Conservation (phyloP, 2,888 invertebrate genomes). For the Helobdella robusta region DNA sequence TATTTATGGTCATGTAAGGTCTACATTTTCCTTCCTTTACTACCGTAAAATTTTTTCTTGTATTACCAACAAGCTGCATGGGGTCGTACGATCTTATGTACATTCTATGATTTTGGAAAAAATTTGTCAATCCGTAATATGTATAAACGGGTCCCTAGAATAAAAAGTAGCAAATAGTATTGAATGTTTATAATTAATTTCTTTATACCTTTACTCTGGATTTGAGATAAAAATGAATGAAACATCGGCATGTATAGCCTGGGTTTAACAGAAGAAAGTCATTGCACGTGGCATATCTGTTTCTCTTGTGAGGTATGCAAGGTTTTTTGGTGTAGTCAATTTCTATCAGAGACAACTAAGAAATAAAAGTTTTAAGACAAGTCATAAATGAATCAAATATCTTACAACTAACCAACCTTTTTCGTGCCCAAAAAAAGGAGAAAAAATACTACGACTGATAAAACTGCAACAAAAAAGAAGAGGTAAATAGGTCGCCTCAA, state of each 20-base stretch:
- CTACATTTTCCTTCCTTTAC: conserved; percentile 61
- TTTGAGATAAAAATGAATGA: background rate
- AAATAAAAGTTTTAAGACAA: background rate
- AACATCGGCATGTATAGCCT: conserved; percentile 6
- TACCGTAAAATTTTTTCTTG: too few species aligned
- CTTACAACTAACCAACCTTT: too few species aligned
- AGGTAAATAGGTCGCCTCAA: too few species aligned
- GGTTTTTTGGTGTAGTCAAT: conserved; percentile 10
- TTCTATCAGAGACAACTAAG: background rate
- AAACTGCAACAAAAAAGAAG: too few species aligned
- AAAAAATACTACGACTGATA: too few species aligned
- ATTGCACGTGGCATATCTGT: background rate
- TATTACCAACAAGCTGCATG: conserved; percentile 81
- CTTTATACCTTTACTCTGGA: background rate
- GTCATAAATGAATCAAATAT: too few species aligned
- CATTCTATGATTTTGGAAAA: conserved; percentile 88
- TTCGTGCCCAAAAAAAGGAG: too few species aligned
- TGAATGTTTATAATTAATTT: too few species aligned
- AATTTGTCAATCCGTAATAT: conserved; percentile 94
- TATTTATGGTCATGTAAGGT: conserved; percentile 56
- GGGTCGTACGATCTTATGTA: conserved; percentile 66
- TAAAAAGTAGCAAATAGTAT: too few species aligned
- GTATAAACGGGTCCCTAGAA: conserved; percentile 58
- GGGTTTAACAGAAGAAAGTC: conserved; percentile 13
- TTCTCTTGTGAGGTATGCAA: background rate